These are phyloP conservation scores for Montipora sp. DNA, from an alignment of 64 coral and sea anemone genomes.

Conservation along the genomic window DNA sequence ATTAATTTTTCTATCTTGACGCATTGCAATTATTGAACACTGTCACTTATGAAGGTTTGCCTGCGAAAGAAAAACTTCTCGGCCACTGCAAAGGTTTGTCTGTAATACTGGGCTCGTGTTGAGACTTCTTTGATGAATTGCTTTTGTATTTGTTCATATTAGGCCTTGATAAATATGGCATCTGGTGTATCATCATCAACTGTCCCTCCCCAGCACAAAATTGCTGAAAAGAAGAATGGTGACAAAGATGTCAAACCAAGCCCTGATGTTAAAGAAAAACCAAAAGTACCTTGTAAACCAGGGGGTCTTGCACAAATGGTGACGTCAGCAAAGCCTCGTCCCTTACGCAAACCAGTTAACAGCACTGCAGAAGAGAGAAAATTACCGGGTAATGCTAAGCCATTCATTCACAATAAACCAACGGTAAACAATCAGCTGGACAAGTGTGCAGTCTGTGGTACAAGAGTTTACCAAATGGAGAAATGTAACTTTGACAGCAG, in stretches of 20 bases:
- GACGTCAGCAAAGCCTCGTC: not conserved
- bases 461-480: slow-evolving; percentile 96
- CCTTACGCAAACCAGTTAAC: not conserved
- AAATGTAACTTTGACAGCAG: slow-evolving; percentile 94
- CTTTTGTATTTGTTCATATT: not conserved
- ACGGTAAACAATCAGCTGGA: slow-evolving; percentile 30
- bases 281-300: slow-evolving; percentile 5
- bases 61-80: too few relatives aligned
- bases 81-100: too few relatives aligned
- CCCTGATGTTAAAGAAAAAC: not conserved
- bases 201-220: not conserved
- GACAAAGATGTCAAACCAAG: not conserved
- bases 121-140: not conserved
- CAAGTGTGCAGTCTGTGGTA: slow-evolving; percentile 89
- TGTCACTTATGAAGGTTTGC: too few relatives aligned
- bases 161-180: not conserved
- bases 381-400: not conserved
- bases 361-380: not conserved
- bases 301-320: not conserved
- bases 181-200: not conserved
- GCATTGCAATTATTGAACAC: too few relatives aligned
- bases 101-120: not conserved
- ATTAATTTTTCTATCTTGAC: too few relatives aligned
- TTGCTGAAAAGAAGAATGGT: not conserved
- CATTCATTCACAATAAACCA: not conserved